Evolutionary conservation across 53 echinoderm and acorn worm genomes (phyloP), one percentile per base, ranked within the genome.

Genomic region (Stichopus horrens): DNA sequence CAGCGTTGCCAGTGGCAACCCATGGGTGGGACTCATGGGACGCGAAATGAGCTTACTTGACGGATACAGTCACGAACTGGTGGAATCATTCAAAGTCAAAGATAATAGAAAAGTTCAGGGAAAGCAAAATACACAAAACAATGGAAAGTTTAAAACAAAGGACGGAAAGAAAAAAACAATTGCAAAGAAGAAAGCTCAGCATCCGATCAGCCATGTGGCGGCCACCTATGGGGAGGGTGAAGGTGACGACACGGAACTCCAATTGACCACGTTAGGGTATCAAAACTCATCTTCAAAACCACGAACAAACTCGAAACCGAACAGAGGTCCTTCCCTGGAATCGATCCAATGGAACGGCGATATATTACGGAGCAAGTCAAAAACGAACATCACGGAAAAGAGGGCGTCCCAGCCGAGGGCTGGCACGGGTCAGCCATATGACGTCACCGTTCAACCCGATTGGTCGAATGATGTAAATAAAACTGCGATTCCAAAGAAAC

Each of bases 21-120:
- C 92, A 7, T 92, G 92, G 92, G n/a, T 92, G n/a, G 84, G 79
- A 16, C 54, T 92, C 73, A 85, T 92, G 55, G 88, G 88, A 20
- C 58, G 88, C 8, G 79, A 77, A 73, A 86, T 57, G 74, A 71
- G 75, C 59, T 74, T 75, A 19, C 23, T 87, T 8, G 83, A 54
- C 16, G 87, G 56, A 52, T 10, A n/a, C 23, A 73, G 54, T 54
- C 74, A 54, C 5, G 87, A 74, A 51, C 51, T 87, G 5, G 87
- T 87, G 55, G 87, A 87, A 58, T 87, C 87, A 57, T 87, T 74
- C 21, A 55, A 74, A 7, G 74, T 87, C 0, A 74, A 19, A 6
- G 87, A 75, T 8, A 87, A 56, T 18, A 52, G 87, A n/a, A 87
- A 87, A 87, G 53, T 74, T 13, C 71, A 53, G 54, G 58, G 73